These are phyloP conservation scores for Andrena fulva DNA, from an alignment of 2,888 invertebrate species.

Conservation along the genomic window DNA sequence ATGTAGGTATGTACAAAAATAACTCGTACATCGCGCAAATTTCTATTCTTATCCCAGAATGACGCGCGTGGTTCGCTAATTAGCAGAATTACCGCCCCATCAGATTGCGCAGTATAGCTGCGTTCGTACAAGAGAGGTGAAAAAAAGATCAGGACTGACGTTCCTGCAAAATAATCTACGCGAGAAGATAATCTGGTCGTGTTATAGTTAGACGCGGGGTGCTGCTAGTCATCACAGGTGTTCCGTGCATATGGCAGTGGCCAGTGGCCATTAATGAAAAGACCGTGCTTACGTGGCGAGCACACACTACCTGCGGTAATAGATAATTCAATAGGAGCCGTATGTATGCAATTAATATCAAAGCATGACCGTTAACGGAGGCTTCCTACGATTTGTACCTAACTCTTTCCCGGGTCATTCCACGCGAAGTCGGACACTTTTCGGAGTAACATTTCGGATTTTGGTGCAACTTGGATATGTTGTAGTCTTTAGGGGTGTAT, in stretches of 20 bases:
- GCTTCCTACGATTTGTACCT: conserved; percentile 21
- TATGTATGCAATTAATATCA: conserved; percentile 40
- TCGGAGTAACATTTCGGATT: too few relatives aligned
- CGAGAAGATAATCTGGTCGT: conserved; percentile 33
- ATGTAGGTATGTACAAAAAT: not conserved
- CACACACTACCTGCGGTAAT: conserved; percentile 36
- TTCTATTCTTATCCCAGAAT: not conserved
- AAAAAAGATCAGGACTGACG: conserved; percentile 18
- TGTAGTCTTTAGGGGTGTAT: too few relatives aligned
- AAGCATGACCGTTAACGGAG: conserved; percentile 44
- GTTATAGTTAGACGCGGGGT: conserved; percentile 49
- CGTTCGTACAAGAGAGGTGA: not conserved
- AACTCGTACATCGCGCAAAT: not conserved
- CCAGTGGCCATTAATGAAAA: conserved; percentile 64
- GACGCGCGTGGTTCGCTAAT: not conserved
- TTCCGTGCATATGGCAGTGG: conserved; percentile 55
- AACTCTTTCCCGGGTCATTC: too few relatives aligned
- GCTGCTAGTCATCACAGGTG: conserved; percentile 71
- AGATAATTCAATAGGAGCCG: conserved; percentile 55
- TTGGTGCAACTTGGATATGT: too few relatives aligned
- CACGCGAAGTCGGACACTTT: too few relatives aligned
- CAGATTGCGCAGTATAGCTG: not conserved
- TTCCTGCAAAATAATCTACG: conserved; percentile 18
- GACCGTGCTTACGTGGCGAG: conserved; percentile 36
- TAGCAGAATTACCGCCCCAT: not conserved